phyloP scores from a whole-genome alignment of 2,797 vertebrate species.

The Danio albolineatus region DNA sequence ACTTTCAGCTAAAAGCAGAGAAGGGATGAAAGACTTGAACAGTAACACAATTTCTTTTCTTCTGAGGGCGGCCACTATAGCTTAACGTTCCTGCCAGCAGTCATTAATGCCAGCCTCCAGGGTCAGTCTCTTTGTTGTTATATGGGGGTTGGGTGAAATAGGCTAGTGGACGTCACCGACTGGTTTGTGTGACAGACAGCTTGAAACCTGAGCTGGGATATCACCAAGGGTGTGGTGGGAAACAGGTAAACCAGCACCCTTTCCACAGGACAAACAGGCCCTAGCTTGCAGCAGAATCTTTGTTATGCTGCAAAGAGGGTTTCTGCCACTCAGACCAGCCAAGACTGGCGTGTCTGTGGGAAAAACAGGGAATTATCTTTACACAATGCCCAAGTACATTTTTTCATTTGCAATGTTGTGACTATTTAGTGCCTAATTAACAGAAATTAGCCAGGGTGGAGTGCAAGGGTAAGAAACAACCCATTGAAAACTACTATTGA shows the following conservation, averaged over 20 bases:
- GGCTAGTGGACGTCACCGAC: constrained; percentile 53
- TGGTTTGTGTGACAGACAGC: constrained; percentile 58
- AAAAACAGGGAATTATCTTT: constrained; percentile 29
- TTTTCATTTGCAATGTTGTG: neutral
- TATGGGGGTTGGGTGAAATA: constrained; percentile 52
- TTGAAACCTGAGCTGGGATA: constrained; percentile 62
- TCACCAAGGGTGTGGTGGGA: constrained; percentile 65
- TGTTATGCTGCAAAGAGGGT: constrained; percentile 57
- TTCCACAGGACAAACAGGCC: constrained; percentile 55
- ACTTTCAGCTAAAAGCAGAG: constrained; percentile 45
- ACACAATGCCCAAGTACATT: constrained; percentile 26
- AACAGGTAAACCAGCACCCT: constrained; percentile 61
- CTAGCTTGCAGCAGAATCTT: constrained; percentile 62
- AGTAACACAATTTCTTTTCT: constrained; percentile 53
- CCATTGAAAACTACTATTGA: neutral
- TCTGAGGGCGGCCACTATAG: constrained; percentile 46
- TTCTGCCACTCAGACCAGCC: constrained; percentile 40
- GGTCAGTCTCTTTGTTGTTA: constrained; percentile 61
- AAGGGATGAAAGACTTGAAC: constrained; percentile 29
- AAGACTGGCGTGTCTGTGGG: constrained; percentile 27
- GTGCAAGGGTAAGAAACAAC: constrained; percentile 7
- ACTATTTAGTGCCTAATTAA: neutral
- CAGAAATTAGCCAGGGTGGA: neutral
- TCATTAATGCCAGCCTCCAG: constrained; percentile 62
- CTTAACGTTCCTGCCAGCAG: constrained; percentile 58